Evolutionary conservation across 2,888 invertebrate genomes (phyloP), one percentile per base, ranked within the genome.

Genomic region (Ophion costatus): DNA sequence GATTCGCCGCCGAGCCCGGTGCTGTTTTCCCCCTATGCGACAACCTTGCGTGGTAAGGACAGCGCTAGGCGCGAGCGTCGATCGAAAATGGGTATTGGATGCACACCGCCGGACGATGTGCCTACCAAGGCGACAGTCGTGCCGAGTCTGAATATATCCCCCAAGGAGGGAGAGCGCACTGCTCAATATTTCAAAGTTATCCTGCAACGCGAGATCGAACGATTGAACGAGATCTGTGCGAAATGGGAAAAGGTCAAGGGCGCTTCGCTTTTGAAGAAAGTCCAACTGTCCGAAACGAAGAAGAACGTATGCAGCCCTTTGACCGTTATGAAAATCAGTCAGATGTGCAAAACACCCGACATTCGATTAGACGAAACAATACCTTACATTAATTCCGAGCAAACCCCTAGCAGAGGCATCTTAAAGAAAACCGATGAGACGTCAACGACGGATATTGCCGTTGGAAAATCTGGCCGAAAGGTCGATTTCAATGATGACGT

Each of bases 11-110:
- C n/a, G n/a, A n/a, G 88, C 45, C 88, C 90, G n/a, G 89, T 87
- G 14, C 83, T 87, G 3, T 92, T 90, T 67, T 93, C 93, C 84
- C 96, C 96, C 0, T 95, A 94, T 90, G 94, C 96, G 0, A 96
- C 95, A 0, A 89, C 95, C 77, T 95, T 95, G 0, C 92, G 96
- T 29, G 96, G 96, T 0, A 96, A 96, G 87, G 94, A 93, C 1
- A 95, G 95, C 87, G 95, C 95, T 0, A 93, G 95, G 56, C 95
- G 94, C 69, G 96, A 96, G 88, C 87, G 90, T 33, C 86, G 90
- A 33, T 57, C 88, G 0, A 89, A 88, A 17, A 51, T 86, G 51
- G 90, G 90, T 17, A 78, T 91, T 33, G 84, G 84, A 5, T 38
- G 66, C 6, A 64, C 57, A 0, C 63, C 79, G 0, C n/a, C n/a